Evolutionary conservation across 1,140 invertebrate species (phyloP).

Genomic region (Zaprionus kolodkinae): DNA sequence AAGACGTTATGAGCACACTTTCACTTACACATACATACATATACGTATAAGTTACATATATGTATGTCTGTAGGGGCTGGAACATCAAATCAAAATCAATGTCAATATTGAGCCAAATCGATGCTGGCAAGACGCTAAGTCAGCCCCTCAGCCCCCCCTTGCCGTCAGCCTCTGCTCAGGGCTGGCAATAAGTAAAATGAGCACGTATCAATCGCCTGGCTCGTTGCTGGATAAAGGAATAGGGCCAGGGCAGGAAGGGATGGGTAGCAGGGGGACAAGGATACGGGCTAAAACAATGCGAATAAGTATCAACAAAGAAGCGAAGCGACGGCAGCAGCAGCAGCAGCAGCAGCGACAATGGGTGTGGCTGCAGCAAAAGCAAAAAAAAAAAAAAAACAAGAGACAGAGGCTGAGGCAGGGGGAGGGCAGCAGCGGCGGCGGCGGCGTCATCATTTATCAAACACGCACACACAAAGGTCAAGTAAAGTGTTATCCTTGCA

Average conservation of each 20-base stretch:
- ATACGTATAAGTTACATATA: background rate
- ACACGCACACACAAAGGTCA: conserved; percentile 64
- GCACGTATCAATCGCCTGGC: conserved; percentile 53
- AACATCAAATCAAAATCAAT: conserved; percentile 70
- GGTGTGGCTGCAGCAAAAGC: background rate
- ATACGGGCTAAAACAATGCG: conserved; percentile 64
- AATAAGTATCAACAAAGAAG: conserved; percentile 56
- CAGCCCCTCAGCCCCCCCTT: conserved; percentile 9
- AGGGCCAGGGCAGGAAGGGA: background rate
- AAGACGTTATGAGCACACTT: background rate
- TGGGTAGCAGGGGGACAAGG: conserved; percentile 40
- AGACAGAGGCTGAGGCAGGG: background rate
- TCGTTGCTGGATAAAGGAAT: conserved; percentile 20
- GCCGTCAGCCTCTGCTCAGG: background rate
- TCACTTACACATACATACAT: background rate
- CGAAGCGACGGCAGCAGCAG: conserved; percentile 1
- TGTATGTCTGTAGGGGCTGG: conserved; percentile 15
- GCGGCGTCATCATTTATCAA: conserved; percentile 73
- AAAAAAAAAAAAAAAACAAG: background rate
- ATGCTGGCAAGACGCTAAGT: conserved; percentile 61
- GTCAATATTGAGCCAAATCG: conserved; percentile 74
- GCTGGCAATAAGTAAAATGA: conserved; percentile 63
- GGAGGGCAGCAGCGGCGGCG: background rate
- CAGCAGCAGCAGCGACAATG: background rate
- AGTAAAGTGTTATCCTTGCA: conserved; percentile 75